Base-by-base conservation (phyloP, 2,888 invertebrate species). In the Tholera decimalis region DNA sequence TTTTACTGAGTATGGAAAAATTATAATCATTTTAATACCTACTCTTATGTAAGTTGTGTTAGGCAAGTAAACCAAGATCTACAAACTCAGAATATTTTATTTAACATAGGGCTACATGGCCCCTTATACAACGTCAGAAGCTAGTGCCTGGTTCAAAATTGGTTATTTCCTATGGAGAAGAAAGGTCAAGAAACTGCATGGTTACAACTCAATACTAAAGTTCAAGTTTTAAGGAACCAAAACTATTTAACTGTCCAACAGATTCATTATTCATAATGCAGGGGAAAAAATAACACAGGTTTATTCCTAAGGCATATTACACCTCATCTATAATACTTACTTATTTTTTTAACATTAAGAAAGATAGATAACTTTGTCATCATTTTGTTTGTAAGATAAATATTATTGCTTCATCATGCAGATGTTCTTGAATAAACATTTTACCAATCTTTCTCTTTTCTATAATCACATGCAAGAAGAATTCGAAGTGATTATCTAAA, bases 401-500 rank as follows among this genome's bases (percentile, higher is more conserved):
- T n/a, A n/a, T 39, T 11, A 46, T 37, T 33, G 4, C 46, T 26
- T 35, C 5, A 35, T 0, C 18, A 41, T 15, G 7, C 11, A 39
- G 15, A 9, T 15, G 0, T 3, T 59, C 1, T 51, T 18, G 13
- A n/a, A 39, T 47, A 30, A 24, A 28, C 5, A 46, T 46, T 49
- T 41, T 26, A 41, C 1, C n/a, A 35, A 43, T 73, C 60, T 60
- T 41, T 55, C 46, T 67, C 67, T 60, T 46, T 60, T 67, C 50
- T 55, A 28, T 54, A 70, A 49, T 47, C 11, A 57, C 35, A 70
- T 73, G 49, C 54, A 56, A 53, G 43, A 50, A 61, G 39, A 35
- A 24, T 37, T 22, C 20, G 6, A 51, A 61, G 9, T 50, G 55
- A 62, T 65, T 71, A 61, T 59, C 49, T 79, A 56, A 64, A 65